phyloP scores from a whole-genome alignment of 1,140 invertebrate genomes.

The Bradynema listronoti region DNA sequence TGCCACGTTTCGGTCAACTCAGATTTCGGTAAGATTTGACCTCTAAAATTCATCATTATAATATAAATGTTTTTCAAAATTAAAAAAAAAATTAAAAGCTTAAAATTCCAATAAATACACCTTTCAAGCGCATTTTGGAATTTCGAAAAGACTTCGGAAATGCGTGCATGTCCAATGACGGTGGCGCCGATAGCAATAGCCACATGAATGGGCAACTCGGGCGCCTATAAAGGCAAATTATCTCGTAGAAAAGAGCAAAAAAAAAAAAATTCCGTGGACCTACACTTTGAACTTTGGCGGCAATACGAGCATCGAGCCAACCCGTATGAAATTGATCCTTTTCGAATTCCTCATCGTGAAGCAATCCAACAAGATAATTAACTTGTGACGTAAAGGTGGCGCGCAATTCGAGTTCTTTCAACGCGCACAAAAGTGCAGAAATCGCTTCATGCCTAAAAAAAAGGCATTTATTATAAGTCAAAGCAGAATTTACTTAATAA shows the following conservation, averaged over 20 bases:
- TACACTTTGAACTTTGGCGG: slow-evolving; percentile 71
- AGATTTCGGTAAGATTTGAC: slow-evolving; percentile 87
- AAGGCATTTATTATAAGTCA: slow-evolving; percentile 16
- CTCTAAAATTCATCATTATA: slow-evolving; percentile 62
- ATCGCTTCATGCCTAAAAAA: slow-evolving; percentile 49
- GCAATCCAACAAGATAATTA: slow-evolving; percentile 87
- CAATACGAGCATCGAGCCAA: slow-evolving; percentile 91
- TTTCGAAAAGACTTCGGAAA: slow-evolving; percentile 71
- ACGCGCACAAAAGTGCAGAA: slow-evolving; percentile 82
- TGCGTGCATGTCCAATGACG: slow-evolving; percentile 82
- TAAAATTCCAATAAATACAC: slow-evolving; percentile 41
- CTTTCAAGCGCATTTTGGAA: slow-evolving; percentile 87
- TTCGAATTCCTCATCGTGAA: slow-evolving; percentile 85
- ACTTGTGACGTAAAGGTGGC: slow-evolving; percentile 97
- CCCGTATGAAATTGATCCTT: slow-evolving; percentile 85
- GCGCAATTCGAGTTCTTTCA: slow-evolving; percentile 93
- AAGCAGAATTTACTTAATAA: slow-evolving; percentile 26
- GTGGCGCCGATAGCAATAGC: slow-evolving; percentile 87
- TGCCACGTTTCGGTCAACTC: slow-evolving; percentile 80
- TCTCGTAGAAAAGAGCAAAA: not conserved
- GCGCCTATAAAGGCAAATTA: slow-evolving; percentile 59
- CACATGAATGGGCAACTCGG: slow-evolving; percentile 87
- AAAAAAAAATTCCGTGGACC: not conserved
- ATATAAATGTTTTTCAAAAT: not conserved
- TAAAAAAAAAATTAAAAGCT: slow-evolving; percentile 8